phyloP scores from a whole-genome alignment of 2,888 invertebrate genomes.

The Scaptomyza tumidula region DNA sequence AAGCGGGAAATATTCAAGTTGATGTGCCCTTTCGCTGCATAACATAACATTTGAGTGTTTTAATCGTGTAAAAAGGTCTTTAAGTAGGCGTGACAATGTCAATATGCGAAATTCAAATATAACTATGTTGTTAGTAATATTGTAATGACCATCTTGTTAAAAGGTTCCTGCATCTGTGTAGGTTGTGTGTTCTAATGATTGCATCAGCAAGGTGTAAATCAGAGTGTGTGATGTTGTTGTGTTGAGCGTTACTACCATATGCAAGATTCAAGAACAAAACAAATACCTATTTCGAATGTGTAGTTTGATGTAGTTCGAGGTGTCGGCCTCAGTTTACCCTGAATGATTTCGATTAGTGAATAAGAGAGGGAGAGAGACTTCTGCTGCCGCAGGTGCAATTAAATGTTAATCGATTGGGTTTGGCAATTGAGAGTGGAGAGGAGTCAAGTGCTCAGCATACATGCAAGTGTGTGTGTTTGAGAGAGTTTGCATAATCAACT shows the following conservation, averaged over 20 bases:
- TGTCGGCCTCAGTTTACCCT: constrained; percentile 20
- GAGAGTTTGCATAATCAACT: constrained; percentile 43
- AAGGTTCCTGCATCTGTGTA: constrained; percentile 7
- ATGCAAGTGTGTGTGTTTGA: constrained; percentile 12
- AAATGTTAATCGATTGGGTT: constrained; percentile 76
- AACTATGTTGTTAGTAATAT: background rate
- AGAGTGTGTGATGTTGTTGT: constrained; percentile 1
- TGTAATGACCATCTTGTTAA: background rate
- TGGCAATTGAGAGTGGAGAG: constrained; percentile 17
- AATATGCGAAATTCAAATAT: background rate
- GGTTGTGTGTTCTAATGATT: background rate
- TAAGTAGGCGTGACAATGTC: constrained; percentile 6
- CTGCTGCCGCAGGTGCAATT: constrained; percentile 64
- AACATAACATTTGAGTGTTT: constrained; percentile 43
- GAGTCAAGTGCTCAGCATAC: constrained; percentile 16
- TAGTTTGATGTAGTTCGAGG: background rate
- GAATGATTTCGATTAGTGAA: constrained; percentile 62
- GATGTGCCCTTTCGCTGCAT: constrained; percentile 51
- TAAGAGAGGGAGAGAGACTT: constrained; percentile 37
- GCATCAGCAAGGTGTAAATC: constrained; percentile 1
- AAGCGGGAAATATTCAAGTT: constrained; percentile 46
- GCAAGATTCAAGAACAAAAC: constrained; percentile 31
- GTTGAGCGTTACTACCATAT: constrained; percentile 24
- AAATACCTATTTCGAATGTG: constrained; percentile 32
- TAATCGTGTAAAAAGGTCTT: constrained; percentile 22